Base-by-base conservation (phyloP, 2,888 invertebrate genomes). In the Aleiodes leptofemur region DNA sequence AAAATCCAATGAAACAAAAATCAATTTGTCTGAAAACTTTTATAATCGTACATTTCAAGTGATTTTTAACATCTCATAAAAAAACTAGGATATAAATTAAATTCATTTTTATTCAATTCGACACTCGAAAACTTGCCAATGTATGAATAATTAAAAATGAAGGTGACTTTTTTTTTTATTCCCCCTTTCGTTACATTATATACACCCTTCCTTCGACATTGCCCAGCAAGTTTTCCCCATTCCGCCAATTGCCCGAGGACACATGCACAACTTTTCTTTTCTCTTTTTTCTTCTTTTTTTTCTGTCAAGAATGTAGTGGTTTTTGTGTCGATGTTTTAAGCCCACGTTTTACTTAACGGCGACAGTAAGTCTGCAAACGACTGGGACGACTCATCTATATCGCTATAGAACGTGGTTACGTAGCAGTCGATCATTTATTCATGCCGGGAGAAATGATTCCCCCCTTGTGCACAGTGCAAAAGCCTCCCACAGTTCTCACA, bases 401-500 rank as follows among this genome's bases (percentile, higher is more conserved):
- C 14, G 13, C 31, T 68, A 68, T 68, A 51, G 68, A 11, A n/a
- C n/a, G 51, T 34, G 68, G 72, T 76, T 76, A 75, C 73, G 78
- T 81, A 82, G 8, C 78, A 80, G 79, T 34, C 83, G 82, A 85
- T 87, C 86, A 85, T 80, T 87, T 87, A 87, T 87, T 87, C 86
- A 87, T 86, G 81, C 82, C 76, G 77, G 83, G 83, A 82, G 82
- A 86, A 87, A 87, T 86, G 86, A 87, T 86, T 86, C 82, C 81
- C 81, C 43, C 43, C 9, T 38, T 38, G 8, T 11, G 11, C 43
- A 43, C 43, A 43, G 43, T 43, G 9, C 9, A 43, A 7, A 7
- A 83, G 79, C 82, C 82, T 82, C 82, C 79, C 77, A 70, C 64
- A 66, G 73, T 51, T 43, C 66, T 70, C 72, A 68, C 31, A 50